Evolutionary conservation across 2,888 invertebrate genomes (phyloP), one percentile per base, ranked within the genome.

Genomic region (Lasioglossum calceatum): DNA sequence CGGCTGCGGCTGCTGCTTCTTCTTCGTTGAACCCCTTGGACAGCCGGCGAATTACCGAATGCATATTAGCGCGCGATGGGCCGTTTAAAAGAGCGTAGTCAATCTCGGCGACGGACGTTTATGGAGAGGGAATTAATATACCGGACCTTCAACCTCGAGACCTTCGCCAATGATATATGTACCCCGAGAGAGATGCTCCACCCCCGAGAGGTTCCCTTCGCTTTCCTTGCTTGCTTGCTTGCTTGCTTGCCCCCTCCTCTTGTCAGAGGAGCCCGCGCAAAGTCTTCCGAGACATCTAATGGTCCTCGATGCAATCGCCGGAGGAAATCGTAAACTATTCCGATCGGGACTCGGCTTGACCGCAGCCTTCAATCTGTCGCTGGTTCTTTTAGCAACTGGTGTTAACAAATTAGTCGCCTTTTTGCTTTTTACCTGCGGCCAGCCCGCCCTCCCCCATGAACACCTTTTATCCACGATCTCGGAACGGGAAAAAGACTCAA

Each of bases 71-170:
- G 92, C 91, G 91, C 93, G 94, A 94, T 92, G 94, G 94, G 91
- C 92, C 93, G 93, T 94, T 95, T 94, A 95, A 95, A 93, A 94
- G 93, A 93, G 92, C 92, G 95, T 95, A 95, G 95, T 95, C 94
- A 95, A 95, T 95, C 95, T 95, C 94, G 90, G 90, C 91, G 93
- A 86, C 92, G 92, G 95, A 95, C 95, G 89, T 95, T 95, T 95
- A 95, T 95, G 95, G 93, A 94, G 94, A 95, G 92, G 93, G 95
- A 95, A 95, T 95, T 95, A 95, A 95, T 95, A 95, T 95, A 95
- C 94, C 93, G 92, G 92, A 93, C 93, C 92, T 93, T 93, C 92
- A 93, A 93, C 93, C 93, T 92, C 89, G 92, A 91, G 92, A 92
- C 92, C 92, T 94, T 94, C 93, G 88, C 86, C 91, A 89, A 89